A percentile compares a stretch with the other conserved stretches of the same genome.
phyloP scores from a whole-genome alignment of 2,888 invertebrate genomes.

The Agrotis puta region DNA sequence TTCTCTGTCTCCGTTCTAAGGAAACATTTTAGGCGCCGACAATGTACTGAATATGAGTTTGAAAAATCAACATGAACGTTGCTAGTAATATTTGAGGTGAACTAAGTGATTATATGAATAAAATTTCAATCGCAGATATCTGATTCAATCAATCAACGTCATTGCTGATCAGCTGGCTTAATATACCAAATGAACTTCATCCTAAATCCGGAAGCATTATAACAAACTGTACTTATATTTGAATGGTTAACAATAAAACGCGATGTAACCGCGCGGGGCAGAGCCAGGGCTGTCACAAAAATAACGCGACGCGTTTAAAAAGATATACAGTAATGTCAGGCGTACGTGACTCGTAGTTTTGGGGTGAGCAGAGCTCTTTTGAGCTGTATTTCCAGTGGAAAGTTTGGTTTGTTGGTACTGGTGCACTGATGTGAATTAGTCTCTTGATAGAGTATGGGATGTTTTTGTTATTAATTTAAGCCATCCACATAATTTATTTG shows the following conservation, averaged over 20 bases:
- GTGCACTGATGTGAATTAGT: not conserved
- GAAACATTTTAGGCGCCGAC: no score
- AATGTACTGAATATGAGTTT: not conserved
- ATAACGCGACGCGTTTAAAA: conserved; percentile 87
- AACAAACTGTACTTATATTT: conserved; percentile 55
- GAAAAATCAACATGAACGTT: not conserved
- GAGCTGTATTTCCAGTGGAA: not conserved
- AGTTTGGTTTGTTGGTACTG: not conserved
- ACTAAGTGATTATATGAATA: no score
- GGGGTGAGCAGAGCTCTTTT: conserved; percentile 25
- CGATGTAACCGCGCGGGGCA: conserved; percentile 66
- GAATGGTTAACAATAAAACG: conserved; percentile 68
- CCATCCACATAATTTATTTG: no score
- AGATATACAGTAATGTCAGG: conserved; percentile 84
- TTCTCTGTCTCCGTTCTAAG: no score
- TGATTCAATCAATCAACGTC: no score
- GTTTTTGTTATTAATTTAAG: no score
- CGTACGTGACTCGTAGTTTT: conserved; percentile 76
- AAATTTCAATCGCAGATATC: no score
- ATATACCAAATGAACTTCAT: not conserved
- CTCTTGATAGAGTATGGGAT: conserved; percentile 1
- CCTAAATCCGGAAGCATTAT: conserved; percentile 30
- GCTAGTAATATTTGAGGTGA: no score
- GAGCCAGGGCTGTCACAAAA: conserved; percentile 84
- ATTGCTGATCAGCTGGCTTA: not conserved